Evolutionary conservation across 2,797 vertebrate species (phyloP).

Genomic region (Melanotaenia maccullochi): DNA sequence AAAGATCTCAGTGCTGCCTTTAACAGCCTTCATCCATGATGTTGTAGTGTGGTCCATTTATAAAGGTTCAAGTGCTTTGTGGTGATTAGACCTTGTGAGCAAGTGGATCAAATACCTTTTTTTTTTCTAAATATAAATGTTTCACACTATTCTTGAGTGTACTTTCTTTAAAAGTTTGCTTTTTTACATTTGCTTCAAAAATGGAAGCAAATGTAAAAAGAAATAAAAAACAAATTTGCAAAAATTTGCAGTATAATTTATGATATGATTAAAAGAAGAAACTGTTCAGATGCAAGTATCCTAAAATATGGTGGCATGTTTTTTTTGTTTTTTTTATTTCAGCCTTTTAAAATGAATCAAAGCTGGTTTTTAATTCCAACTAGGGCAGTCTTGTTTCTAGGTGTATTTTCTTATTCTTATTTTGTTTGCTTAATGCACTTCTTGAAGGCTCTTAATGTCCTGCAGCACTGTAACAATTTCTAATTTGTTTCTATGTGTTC

Average conservation of each 20-base stretch:
- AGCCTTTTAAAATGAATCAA: too few relatives aligned
- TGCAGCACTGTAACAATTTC: too few relatives aligned
- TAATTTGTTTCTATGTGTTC: too few relatives aligned
- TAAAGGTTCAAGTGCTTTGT: not conserved
- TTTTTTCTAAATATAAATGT: not conserved
- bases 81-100: not conserved
- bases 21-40: conserved; percentile 5
- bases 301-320: not conserved
- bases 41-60: not conserved
- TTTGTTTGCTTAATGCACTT: too few relatives aligned
- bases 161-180: not conserved
- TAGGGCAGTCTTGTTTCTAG: too few relatives aligned
- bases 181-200: too few relatives aligned
- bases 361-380: too few relatives aligned
- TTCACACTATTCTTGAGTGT: not conserved
- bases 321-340: too few relatives aligned
- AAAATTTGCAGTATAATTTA: conserved; percentile 1
- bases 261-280: too few relatives aligned
- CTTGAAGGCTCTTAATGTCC: too few relatives aligned
- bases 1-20: conserved; percentile 12
- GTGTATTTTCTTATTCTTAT: too few relatives aligned
- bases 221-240: not conserved
- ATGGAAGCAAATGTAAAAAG: not conserved
- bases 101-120: not conserved
- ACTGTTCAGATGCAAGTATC: not conserved